Conservation (phyloP, 1,140 invertebrate species). For the Macrocentrus cingulum region DNA sequence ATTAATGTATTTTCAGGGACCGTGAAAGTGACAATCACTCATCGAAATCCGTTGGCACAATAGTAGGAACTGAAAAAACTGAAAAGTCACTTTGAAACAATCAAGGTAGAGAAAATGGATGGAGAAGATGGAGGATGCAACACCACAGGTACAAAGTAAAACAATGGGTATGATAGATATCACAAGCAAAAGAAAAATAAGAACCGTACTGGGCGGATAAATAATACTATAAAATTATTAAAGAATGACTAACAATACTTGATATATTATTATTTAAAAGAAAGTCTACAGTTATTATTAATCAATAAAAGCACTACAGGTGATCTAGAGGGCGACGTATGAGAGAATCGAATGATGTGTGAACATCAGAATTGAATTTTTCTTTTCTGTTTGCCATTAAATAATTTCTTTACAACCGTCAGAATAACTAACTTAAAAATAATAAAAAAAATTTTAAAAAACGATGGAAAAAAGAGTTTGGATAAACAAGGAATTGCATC, state of each 20-base stretch:
- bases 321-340: not conserved
- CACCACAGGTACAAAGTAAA: constrained; percentile 27
- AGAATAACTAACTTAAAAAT: not conserved
- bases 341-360: not conserved
- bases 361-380: constrained; percentile 2
- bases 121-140: constrained; percentile 7
- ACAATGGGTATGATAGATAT: constrained; percentile 10
- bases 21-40: constrained; percentile 56
- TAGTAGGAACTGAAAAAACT: constrained; percentile 36
- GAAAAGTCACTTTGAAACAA: constrained; percentile 1
- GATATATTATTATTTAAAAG: constrained; percentile 9
- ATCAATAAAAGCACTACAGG: not conserved
- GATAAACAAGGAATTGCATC: constrained; percentile 13
- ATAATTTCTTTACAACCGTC: not conserved
- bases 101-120: constrained; percentile 3
- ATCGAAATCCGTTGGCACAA: constrained; percentile 50
- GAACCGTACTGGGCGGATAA: not conserved
- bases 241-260: not conserved
- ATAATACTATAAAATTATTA: not conserved
- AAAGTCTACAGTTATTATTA: constrained; percentile 9
- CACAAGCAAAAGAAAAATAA: not conserved
- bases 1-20: constrained; percentile 49
- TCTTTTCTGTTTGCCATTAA: not conserved
- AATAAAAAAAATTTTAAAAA: not conserved
- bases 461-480: not conserved